Evolutionary conservation across 2,797 vertebrate genomes (phyloP).

Genomic region (Denticeps clupeoides): DNA sequence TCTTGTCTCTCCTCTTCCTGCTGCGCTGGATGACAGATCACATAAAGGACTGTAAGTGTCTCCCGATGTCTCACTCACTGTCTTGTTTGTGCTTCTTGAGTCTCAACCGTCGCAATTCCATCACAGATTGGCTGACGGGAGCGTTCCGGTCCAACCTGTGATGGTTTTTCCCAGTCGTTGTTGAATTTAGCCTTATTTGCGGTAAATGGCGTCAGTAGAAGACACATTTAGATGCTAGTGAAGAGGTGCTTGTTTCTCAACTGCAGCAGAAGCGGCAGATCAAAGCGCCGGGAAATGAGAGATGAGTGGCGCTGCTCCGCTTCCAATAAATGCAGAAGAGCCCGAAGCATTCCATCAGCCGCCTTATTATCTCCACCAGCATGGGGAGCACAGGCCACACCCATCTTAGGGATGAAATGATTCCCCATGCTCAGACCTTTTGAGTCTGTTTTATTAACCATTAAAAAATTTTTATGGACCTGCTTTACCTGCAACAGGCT

Average conservation of each 20-base stretch:
- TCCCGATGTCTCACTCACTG: background rate
- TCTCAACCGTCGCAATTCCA: background rate
- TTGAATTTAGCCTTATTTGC: too few species aligned
- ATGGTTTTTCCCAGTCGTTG: background rate
- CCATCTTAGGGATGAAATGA: too few species aligned
- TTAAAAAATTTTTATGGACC: too few species aligned
- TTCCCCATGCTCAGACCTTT: too few species aligned
- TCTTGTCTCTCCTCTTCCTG: conserved; percentile 10
- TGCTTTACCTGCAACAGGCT: too few species aligned
- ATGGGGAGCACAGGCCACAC: too few species aligned
- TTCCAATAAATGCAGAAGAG: conserved; percentile 39
- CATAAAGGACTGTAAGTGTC: conserved; percentile 27
- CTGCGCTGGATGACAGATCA: conserved; percentile 23
- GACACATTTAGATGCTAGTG: too few species aligned
- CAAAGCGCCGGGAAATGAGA: background rate
- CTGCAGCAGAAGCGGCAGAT: background rate
- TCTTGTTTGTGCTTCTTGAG: background rate
- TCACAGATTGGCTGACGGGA: too few species aligned
- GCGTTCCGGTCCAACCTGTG: too few species aligned
- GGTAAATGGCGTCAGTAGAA: too few species aligned
- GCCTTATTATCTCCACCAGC: conserved; percentile 37
- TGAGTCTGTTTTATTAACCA: too few species aligned
- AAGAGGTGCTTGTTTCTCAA: background rate
- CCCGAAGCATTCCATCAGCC: conserved; percentile 49
- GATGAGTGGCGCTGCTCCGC: background rate